Percentiles rank a stretch among this genome's conserved stretches.
These are phyloP conservation scores for Rhineura floridana DNA, from an alignment of 2,113 vertebrate species.

Conservation along the genomic window DNA sequence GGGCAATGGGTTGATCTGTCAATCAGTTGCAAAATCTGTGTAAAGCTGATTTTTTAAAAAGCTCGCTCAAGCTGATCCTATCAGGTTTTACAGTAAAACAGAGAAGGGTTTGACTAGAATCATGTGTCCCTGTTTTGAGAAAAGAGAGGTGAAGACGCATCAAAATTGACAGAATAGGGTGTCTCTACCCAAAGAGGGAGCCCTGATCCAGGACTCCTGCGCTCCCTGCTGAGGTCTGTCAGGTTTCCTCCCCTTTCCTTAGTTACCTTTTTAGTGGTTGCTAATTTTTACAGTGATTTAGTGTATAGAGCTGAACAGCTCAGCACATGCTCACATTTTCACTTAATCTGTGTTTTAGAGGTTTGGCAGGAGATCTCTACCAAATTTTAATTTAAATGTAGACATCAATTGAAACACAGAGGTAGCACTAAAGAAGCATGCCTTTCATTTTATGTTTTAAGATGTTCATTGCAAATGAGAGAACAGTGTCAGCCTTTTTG, in stretches of 20 bases:
- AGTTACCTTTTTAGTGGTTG: neutral
- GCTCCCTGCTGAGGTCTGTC: neutral
- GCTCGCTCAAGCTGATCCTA: too few species aligned
- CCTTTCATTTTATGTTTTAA: neutral
- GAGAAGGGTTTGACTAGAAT: too few species aligned
- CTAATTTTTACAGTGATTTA: neutral
- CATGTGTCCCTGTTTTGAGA: too few species aligned
- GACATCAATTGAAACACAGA: neutral
- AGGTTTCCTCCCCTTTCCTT: neutral
- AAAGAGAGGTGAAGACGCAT: neutral
- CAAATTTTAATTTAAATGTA: neutral
- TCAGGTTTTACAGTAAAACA: too few species aligned
- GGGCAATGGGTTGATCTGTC: too few species aligned
- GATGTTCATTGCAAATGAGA: constrained; percentile 8
- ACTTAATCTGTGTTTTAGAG: neutral
- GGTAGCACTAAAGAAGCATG: neutral
- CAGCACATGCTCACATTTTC: neutral
- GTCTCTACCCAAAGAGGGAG: too few species aligned
- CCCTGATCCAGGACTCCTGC: neutral
- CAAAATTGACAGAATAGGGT: too few species aligned
- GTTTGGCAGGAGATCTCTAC: neutral
- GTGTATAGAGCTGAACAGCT: too few species aligned
- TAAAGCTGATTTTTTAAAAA: too few species aligned
- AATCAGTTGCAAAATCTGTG: too few species aligned
- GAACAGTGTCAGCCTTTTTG: neutral